Conservation (phyloP, 2,888 invertebrate genomes). For the Metacarcinus magister region DNA sequence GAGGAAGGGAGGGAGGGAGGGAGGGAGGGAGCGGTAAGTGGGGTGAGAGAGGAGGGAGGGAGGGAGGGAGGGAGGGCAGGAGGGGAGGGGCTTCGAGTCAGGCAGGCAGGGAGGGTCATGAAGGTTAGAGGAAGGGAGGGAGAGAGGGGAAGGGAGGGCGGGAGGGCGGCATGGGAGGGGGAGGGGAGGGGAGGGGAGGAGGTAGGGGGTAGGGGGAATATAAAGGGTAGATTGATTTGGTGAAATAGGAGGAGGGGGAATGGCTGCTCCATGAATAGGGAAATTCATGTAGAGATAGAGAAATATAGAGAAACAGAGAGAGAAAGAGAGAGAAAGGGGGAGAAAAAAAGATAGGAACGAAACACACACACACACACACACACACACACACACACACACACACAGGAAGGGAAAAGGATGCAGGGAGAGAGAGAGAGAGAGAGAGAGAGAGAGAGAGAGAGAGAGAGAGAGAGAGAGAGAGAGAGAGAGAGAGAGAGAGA, state of each 20-base stretch:
- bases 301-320: constrained; percentile 73
- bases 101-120: constrained; percentile 62
- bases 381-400: constrained; percentile 16
- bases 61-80: background rate
- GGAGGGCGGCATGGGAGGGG: background rate
- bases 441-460: constrained; percentile 60
- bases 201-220: constrained; percentile 50
- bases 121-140: constrained; percentile 47
- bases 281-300: constrained; percentile 77
- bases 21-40: constrained; percentile 32
- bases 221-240: constrained; percentile 75
- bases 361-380: constrained; percentile 50
- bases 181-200: constrained; percentile 10
- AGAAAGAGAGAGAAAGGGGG: constrained; percentile 18
- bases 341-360: constrained; percentile 57
- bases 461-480: constrained; percentile 21
- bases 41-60: background rate
- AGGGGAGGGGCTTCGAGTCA: constrained; percentile 1
- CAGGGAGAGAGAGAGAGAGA: constrained; percentile 17
- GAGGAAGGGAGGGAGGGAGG: background rate
- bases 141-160: constrained; percentile 32
- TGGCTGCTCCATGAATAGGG: constrained; percentile 76
- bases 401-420: constrained; percentile 38
- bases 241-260: constrained; percentile 76
- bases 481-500: background rate